Evolutionary conservation across 2,888 invertebrate genomes (phyloP).

Genomic region (Drosophila diplacantha): DNA sequence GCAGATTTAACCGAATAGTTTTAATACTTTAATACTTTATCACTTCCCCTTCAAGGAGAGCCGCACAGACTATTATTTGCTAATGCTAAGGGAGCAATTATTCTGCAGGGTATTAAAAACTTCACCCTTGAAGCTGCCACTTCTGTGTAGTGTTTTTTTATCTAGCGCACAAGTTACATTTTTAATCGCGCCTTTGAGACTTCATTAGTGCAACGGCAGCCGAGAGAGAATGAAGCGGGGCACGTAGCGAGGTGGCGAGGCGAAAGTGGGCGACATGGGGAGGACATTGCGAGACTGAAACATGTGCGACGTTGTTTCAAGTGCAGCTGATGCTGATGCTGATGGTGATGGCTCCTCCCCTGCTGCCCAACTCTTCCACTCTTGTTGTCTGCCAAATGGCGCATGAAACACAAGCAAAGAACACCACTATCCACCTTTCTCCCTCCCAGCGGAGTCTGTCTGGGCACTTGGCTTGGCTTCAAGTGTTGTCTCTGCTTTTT

Average conservation of each 20-base stretch:
- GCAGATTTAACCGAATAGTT: neutral
- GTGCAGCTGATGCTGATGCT: conserved; percentile 52
- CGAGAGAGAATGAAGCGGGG: conserved; percentile 29
- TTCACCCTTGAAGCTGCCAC: conserved; percentile 19
- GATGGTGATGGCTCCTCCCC: conserved; percentile 4
- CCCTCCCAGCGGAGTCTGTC: conserved; percentile 37
- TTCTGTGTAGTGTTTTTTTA: conserved; percentile 48
- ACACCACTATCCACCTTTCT: conserved; percentile 22
- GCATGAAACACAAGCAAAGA: conserved; percentile 53
- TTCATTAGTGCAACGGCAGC: conserved; percentile 62
- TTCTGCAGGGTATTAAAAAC: conserved; percentile 31
- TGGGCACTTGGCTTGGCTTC: conserved; percentile 52
- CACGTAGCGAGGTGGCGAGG: conserved; percentile 19
- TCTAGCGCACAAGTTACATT: conserved; percentile 68
- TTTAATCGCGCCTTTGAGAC: conserved; percentile 73
- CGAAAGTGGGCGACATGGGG: conserved; percentile 10
- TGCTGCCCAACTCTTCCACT: conserved; percentile 16
- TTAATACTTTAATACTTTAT: neutral
- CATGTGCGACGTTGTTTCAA: conserved; percentile 60
- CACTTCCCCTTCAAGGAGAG: neutral
- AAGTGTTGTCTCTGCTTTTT: conserved; percentile 59
- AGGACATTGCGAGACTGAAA: conserved; percentile 40
- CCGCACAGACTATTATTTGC: neutral
- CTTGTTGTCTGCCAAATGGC: conserved; percentile 68
- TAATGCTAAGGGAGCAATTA: conserved; percentile 19